Evolutionary conservation across 2,888 invertebrate species (phyloP), one percentile per base, ranked within the genome.

Genomic region (Diarsia mendica): DNA sequence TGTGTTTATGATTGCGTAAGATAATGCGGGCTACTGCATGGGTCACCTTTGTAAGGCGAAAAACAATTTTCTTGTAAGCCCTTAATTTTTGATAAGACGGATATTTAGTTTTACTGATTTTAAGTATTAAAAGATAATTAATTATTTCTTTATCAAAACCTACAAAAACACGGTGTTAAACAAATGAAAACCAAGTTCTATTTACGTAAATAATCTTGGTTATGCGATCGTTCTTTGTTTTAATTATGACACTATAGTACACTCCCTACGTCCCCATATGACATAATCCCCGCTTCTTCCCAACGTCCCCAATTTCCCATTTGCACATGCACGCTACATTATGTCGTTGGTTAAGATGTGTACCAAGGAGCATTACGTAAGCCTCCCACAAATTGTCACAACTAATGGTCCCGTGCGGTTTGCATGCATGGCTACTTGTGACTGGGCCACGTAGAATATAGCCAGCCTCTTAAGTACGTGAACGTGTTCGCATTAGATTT

Each of bases 321-420:
- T 70, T 53, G 53, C 79, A 75, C 63, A 53, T 72, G 58, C 60
- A 72, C 18, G 58, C 65, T 65, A 68, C 49, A 69, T 72, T 67
- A 82, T 53, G 48, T 39, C 48, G 53, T 77, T 60, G 60, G 72
- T 67, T 79, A 63, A 84, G 76, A 76, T 70, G 67, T 72, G 75
- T 69, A 46, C 75, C 53, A 69, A 82, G 76, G 23, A 83, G 61
- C 61, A 60, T 44, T 39, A 63, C 65, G 80, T 76, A 68, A 83
- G 76, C 81, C 72, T 48, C 69, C 84, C 81, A 80, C 80, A 75
- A 82, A 82, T 80, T 75, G 80, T 83, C 65, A 72, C 67, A 84
- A 84, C 60, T 67, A 80, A 83, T 77, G 84, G 67, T 23, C 63
- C 65, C 67, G 44, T 76, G 82, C 58, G 82, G 82, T 75, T 83